Percentiles rank a stretch among this genome's conserved stretches.
Evolutionary conservation across 2,113 vertebrate species (phyloP).

Genomic region (Micronisus gabar): DNA sequence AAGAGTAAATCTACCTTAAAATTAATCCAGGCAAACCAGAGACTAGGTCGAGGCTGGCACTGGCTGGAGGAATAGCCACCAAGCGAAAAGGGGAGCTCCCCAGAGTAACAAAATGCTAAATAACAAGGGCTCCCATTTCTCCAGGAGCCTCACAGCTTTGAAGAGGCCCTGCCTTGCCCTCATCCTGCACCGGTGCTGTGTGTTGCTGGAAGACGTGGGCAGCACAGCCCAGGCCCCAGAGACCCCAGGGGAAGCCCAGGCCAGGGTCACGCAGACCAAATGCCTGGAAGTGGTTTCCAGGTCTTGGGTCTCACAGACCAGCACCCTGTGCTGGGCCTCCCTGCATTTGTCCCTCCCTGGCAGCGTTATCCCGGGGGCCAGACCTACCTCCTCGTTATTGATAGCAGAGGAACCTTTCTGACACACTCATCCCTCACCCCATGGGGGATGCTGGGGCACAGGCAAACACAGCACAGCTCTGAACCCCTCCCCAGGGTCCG

Average conservation of each 20-base stretch:
- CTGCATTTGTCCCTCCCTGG: background rate
- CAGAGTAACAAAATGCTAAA: background rate
- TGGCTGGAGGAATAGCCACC: background rate
- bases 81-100: background rate
- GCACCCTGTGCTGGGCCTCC: background rate
- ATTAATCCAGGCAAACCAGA: background rate
- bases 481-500: background rate
- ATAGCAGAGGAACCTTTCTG: background rate
- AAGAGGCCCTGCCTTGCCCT: background rate
- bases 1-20: background rate
- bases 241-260: background rate
- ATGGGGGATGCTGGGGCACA: background rate
- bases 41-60: accelerated
- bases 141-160: background rate
- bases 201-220: accelerated
- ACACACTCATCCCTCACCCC: accelerated
- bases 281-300: background rate
- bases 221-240: background rate
- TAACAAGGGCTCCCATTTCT: background rate
- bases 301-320: background rate
- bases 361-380: background rate
- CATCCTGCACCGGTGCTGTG: background rate
- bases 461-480: background rate
- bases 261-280: background rate
- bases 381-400: background rate